Base-by-base conservation (phyloP, 1,140 invertebrate genomes). In the Bombus sibiricus region DNA sequence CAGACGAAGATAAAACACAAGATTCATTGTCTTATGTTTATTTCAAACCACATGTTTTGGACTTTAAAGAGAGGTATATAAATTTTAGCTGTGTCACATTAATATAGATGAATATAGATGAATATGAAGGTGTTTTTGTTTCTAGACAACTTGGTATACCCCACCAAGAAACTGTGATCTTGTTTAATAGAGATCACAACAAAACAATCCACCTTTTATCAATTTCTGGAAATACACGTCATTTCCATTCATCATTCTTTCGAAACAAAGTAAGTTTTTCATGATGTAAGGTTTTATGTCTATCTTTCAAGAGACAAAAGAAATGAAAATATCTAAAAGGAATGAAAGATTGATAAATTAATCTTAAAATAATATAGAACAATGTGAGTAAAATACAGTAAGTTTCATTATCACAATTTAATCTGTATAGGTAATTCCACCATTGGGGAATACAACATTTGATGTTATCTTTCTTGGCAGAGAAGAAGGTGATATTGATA, bases 401-500 rank as follows among this genome's bases (percentile, higher is more conserved):
- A 59, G 18, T 62, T 53, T 81, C 28, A 32, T 47, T 73, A 37
- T n/a, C 32, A 66, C 1, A 66, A 43, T 41, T 89, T 92, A 88
- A 91, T 91, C 91, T 85, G 59, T 95, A 95, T 15, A 98, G 97
- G 96, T 97, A 91, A 97, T 99, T 93, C 97, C 97, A 92, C 98
- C 98, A 72, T 96, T 97, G 82, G 97, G 97, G 73, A 99, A 99
- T 94, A 99, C 98, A 88, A 98, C 98, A 85, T 99, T 99, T 96
- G 98, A 97, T 96, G 98, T 99, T 90, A 98, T 99, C 81, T 99
- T 99, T 95, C 96, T 99, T 91, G 98, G 98, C 34, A 96, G 98
- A 92, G 97, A 98, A 95, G 97, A 98, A 95, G 98, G 98, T 86
- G 97, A 97, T 92, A 97, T 98, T 87, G 97, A 98, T 94, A 98